These are phyloP conservation scores for Columba janthina DNA, from an alignment of 2,113 vertebrate genomes.

Conservation along the genomic window DNA sequence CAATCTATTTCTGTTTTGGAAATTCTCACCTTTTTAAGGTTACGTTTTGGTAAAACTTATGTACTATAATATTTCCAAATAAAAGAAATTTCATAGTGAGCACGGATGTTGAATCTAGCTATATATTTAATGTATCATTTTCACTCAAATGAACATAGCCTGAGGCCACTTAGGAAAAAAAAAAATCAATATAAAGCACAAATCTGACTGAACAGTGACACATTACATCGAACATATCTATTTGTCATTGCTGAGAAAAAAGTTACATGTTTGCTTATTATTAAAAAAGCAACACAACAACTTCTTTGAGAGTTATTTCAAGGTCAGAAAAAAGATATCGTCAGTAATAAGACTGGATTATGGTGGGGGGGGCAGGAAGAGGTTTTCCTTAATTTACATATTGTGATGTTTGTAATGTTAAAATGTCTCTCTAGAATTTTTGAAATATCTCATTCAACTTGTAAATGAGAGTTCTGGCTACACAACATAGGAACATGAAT, in stretches of 20 bases:
- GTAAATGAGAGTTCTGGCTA: background rate
- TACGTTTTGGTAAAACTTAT: background rate
- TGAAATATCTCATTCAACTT: background rate
- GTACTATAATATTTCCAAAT: conserved; percentile 1
- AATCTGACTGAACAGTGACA: conserved; percentile 23
- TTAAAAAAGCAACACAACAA: background rate
- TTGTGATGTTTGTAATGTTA: background rate
- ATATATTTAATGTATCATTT: conserved; percentile 58
- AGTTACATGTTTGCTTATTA: conserved; percentile 54
- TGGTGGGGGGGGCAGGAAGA: background rate
- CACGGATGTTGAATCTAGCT: conserved; percentile 36
- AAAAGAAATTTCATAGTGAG: conserved; percentile 8
- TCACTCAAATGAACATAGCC: conserved; percentile 43
- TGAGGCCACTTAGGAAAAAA: conserved; percentile 24
- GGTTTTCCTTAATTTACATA: background rate
- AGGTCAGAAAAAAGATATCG: background rate
- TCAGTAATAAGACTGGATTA: background rate
- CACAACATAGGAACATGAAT: background rate
- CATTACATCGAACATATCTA: conserved; percentile 63
- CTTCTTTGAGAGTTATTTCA: conserved; percentile 21
- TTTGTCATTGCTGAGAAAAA: conserved; percentile 66
- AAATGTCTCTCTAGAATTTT: background rate
- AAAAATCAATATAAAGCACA: conserved; percentile 55
- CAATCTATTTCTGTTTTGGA: background rate
- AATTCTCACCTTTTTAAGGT: background rate